Percentiles rank a stretch among this genome's conserved stretches.
phyloP scores from a whole-genome alignment of 2,113 vertebrate species.

The Phoxinus phoxinus region DNA sequence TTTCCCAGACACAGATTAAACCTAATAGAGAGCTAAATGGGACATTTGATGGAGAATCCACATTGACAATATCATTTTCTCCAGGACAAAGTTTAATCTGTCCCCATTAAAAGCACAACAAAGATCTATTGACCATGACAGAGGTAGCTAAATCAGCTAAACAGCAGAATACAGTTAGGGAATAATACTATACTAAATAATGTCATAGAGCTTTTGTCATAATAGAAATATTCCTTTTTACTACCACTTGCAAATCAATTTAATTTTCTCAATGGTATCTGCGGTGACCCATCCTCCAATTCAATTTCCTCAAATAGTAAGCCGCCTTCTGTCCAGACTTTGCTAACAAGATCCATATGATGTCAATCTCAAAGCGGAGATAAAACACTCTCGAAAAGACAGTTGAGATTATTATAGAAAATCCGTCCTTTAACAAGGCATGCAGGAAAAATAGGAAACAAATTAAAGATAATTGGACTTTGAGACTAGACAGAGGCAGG shows the following conservation, averaged over 20 bases:
- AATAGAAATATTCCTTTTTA: neutral
- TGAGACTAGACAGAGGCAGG: slow-evolving; percentile 44
- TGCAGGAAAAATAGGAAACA: slow-evolving; percentile 4
- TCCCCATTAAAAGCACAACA: neutral
- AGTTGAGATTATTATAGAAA: slow-evolving; percentile 50
- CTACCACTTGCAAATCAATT: neutral
- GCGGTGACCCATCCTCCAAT: slow-evolving; percentile 54
- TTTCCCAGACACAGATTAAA: slow-evolving; percentile 34
- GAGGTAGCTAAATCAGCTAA: slow-evolving; percentile 12
- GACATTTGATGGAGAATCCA: slow-evolving; percentile 34
- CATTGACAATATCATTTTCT: slow-evolving; percentile 38
- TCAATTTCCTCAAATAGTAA: slow-evolving; percentile 56
- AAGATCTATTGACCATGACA: slow-evolving; percentile 11
- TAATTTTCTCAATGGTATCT: slow-evolving; percentile 28
- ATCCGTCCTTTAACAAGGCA: slow-evolving; percentile 44
- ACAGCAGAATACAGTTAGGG: neutral
- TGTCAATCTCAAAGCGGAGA: slow-evolving; percentile 47
- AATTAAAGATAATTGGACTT: slow-evolving; percentile 55
- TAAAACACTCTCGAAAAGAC: slow-evolving; percentile 32
- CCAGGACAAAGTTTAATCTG: slow-evolving; percentile 31
- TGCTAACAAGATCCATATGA: slow-evolving; percentile 56
- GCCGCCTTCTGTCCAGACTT: slow-evolving; percentile 24
- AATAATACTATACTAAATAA: slow-evolving; percentile 1
- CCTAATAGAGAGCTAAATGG: slow-evolving; percentile 36
- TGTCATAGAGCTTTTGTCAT: neutral